These are phyloP conservation scores for Salvelinus namaycush DNA, from an alignment of 2,113 vertebrate genomes.

Conservation along the genomic window DNA sequence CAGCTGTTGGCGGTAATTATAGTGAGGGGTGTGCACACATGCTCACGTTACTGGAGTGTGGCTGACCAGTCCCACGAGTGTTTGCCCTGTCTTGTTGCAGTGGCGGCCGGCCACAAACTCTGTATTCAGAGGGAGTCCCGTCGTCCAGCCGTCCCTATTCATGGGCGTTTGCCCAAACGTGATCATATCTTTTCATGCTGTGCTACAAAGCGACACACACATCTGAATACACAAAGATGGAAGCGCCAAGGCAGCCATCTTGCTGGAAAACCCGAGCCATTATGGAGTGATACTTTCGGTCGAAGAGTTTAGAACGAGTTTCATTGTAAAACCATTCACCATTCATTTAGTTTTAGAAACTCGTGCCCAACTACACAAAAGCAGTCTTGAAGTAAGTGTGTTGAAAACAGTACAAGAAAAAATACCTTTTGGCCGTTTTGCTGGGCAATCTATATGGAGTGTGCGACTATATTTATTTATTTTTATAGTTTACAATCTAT, in stretches of 20 bases:
- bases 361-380: background rate
- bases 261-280: conserved; percentile 35
- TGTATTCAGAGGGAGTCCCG: conserved; percentile 50
- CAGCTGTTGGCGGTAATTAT: conserved; percentile 31
- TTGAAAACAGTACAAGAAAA: no score
- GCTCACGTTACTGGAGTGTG: conserved; percentile 28
- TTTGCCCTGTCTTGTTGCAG: conserved; percentile 49
- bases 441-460: no score
- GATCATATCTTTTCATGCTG: conserved; percentile 63
- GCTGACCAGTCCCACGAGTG: conserved; percentile 40
- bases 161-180: conserved; percentile 57
- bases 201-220: conserved; percentile 48
- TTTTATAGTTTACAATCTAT: no score
- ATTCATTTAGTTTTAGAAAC: background rate
- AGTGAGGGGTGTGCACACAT: background rate
- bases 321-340: background rate
- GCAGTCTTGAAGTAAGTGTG: no score
- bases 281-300: background rate
- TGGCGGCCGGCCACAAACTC: conserved; percentile 48
- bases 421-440: no score
- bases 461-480: no score
- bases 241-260: conserved; percentile 43
- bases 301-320: background rate
- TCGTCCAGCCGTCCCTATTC: conserved; percentile 52
- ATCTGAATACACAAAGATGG: conserved; percentile 56